Evolutionary conservation across 2,888 invertebrate species (phyloP).

Genomic region (Lasioglossum oenotherae): DNA sequence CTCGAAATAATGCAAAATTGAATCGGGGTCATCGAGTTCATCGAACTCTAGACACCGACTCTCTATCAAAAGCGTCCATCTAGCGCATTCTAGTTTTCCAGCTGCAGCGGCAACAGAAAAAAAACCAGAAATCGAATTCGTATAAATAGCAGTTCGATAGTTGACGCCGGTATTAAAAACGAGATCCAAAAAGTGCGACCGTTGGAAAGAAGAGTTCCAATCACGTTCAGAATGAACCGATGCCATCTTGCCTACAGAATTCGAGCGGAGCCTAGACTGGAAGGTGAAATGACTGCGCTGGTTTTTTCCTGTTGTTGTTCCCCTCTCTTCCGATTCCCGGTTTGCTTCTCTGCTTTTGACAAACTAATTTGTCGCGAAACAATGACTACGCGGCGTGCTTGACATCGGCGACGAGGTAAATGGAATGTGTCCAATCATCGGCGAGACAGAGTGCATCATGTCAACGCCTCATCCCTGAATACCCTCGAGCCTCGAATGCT

Average conservation of each 20-base stretch:
- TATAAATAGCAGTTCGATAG: slow-evolving; percentile 54
- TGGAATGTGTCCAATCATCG: slow-evolving; percentile 77
- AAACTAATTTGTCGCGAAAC: slow-evolving; percentile 77
- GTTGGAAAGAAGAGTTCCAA: slow-evolving; percentile 48
- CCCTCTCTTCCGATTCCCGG: neutral
- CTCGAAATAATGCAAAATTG: neutral
- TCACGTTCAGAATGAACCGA: slow-evolving; percentile 65
- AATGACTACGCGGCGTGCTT: slow-evolving; percentile 70
- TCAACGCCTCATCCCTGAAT: slow-evolving; percentile 58
- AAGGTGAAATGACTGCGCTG: slow-evolving; percentile 65
- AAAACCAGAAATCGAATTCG: slow-evolving; percentile 50
- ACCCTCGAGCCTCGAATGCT: slow-evolving; percentile 46
- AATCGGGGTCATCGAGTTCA: neutral
- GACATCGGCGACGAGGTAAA: slow-evolving; percentile 68
- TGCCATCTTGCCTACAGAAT: slow-evolving; percentile 65
- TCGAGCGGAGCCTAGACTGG: slow-evolving; percentile 56
- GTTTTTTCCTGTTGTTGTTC: slow-evolving; percentile 17
- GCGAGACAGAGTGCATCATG: slow-evolving; percentile 54
- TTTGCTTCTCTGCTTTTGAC: slow-evolving; percentile 66
- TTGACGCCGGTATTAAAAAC: slow-evolving; percentile 66
- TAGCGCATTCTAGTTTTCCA: slow-evolving; percentile 2
- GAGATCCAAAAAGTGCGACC: slow-evolving; percentile 21
- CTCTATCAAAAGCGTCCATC: slow-evolving; percentile 7
- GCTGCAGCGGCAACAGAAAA: neutral
- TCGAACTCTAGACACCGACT: neutral